Percentiles rank a stretch among this genome's conserved stretches.
Conservation (phyloP, 2,113 vertebrate genomes). For the Labrus mixtus region DNA sequence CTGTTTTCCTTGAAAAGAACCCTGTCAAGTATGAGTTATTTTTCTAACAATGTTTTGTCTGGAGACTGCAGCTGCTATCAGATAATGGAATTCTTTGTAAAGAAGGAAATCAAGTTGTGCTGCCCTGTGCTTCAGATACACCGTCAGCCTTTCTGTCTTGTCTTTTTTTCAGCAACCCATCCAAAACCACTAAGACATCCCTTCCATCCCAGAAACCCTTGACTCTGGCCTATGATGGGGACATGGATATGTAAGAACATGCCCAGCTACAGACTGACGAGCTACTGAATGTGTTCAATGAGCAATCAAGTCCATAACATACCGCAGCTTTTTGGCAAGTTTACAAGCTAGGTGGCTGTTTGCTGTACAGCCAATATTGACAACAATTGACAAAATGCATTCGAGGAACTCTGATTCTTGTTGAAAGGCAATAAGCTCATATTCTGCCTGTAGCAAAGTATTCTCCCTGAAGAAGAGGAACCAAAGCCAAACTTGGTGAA, state of each 20-base stretch:
- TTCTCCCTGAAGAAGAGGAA: conserved; percentile 17
- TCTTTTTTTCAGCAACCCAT: conserved; percentile 86
- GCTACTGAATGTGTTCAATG: conserved; percentile 23
- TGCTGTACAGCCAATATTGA: conserved; percentile 9
- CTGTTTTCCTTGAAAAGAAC: conserved; percentile 20
- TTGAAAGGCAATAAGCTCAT: conserved; percentile 17
- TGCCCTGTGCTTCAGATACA: conserved; percentile 40
- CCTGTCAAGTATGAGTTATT: conserved; percentile 58
- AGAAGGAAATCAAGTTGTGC: conserved; percentile 39
- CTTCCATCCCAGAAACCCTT: conserved; percentile 94
- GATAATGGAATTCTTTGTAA: conserved; percentile 61
- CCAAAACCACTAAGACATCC: conserved; percentile 87
- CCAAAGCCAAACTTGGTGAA: conserved; percentile 10
- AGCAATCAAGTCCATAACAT: conserved; percentile 26
- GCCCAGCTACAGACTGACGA: conserved; percentile 4
- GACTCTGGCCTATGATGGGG: conserved; percentile 95
- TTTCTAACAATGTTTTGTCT: conserved; percentile 37
- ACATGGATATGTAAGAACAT: conserved; percentile 91
- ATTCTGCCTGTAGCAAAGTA: conserved; percentile 10
- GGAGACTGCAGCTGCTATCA: conserved; percentile 56
- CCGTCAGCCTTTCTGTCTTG: conserved; percentile 24
- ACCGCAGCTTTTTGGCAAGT: conserved; percentile 1
- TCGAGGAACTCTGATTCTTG: not conserved
- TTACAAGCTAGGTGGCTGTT: not conserved
- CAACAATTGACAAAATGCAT: not conserved